Evolutionary conservation across 1,140 invertebrate species (phyloP).

Genomic region (Homalodisca vitripennis): DNA sequence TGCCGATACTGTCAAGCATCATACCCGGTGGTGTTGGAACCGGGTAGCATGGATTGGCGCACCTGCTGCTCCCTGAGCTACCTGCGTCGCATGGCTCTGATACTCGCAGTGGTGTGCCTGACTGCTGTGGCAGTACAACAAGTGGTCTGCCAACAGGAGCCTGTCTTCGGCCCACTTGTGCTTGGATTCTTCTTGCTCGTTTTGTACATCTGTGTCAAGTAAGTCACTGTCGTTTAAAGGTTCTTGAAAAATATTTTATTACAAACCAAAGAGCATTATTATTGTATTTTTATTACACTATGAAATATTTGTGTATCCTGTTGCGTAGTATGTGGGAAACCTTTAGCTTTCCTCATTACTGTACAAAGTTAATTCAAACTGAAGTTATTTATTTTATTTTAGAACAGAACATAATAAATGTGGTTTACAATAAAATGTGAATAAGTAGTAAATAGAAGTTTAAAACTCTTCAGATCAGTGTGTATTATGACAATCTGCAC

Average conservation of each 20-base stretch:
- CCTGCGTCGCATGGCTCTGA: neutral
- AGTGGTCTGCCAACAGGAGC: neutral
- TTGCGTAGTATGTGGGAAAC: too few species aligned
- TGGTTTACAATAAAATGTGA: too few species aligned
- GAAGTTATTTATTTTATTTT: too few species aligned
- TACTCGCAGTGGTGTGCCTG: neutral
- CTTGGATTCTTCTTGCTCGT: constrained; percentile 15
- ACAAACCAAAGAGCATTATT: too few species aligned
- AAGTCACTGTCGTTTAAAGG: neutral
- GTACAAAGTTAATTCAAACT: too few species aligned
- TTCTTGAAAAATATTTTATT: neutral
- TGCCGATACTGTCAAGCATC: neutral
- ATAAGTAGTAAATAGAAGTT: too few species aligned
- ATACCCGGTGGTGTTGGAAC: neutral
- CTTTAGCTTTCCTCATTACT: too few species aligned
- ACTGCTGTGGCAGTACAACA: constrained; percentile 3
- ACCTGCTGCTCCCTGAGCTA: neutral
- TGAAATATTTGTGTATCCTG: too few species aligned
- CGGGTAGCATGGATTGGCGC: neutral
- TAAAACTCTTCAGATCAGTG: too few species aligned
- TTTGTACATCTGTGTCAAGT: constrained; percentile 30
- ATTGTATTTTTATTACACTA: too few species aligned
- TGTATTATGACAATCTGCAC: too few species aligned
- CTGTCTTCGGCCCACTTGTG: neutral
- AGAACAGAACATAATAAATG: too few species aligned